A percentile compares a stretch with the other conserved stretches of the same genome.
Conservation (phyloP, 2,113 vertebrate genomes). For the Haplochromis burtoni region DNA sequence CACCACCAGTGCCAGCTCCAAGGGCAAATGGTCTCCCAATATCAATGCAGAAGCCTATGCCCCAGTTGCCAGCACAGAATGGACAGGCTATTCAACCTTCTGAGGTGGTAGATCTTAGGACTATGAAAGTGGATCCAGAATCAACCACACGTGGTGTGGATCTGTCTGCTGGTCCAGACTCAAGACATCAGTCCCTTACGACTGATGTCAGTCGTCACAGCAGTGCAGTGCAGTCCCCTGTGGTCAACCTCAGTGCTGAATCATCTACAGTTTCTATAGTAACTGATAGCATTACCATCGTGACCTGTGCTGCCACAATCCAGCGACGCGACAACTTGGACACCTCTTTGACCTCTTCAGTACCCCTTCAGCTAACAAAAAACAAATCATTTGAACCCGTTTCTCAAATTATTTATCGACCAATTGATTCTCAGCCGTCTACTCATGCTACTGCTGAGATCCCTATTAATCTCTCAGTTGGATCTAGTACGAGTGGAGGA, state of each 20-base stretch:
- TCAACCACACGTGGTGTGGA: slow-evolving; percentile 75
- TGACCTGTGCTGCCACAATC: slow-evolving; percentile 78
- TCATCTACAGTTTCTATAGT: slow-evolving; percentile 74
- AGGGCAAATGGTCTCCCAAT: slow-evolving; percentile 68
- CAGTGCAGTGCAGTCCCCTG: slow-evolving; percentile 85
- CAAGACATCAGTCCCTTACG: slow-evolving; percentile 70
- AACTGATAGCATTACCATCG: slow-evolving; percentile 74
- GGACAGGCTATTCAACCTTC: slow-evolving; percentile 70
- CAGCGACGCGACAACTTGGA: slow-evolving; percentile 63
- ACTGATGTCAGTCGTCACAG: slow-evolving; percentile 74
- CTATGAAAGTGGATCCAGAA: slow-evolving; percentile 77
- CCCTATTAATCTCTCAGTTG: slow-evolving; percentile 89
- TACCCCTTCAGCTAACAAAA: slow-evolving; percentile 85
- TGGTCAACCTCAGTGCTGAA: slow-evolving; percentile 87
- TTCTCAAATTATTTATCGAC: slow-evolving; percentile 71
- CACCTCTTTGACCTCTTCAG: slow-evolving; percentile 65
- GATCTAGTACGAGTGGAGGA: slow-evolving; percentile 66
- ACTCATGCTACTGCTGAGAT: slow-evolving; percentile 73
- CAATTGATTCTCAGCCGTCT: slow-evolving; percentile 67
- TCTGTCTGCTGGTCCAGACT: slow-evolving; percentile 73
- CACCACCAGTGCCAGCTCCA: slow-evolving; percentile 59
- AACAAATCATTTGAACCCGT: slow-evolving; percentile 80
- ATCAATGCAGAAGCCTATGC: slow-evolving; percentile 63
- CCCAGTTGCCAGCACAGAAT: slow-evolving; percentile 73
- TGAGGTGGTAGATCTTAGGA: slow-evolving; percentile 90